Base-by-base conservation (phyloP, 2,113 vertebrate genomes). In the Percopsis transmontana region DNA sequence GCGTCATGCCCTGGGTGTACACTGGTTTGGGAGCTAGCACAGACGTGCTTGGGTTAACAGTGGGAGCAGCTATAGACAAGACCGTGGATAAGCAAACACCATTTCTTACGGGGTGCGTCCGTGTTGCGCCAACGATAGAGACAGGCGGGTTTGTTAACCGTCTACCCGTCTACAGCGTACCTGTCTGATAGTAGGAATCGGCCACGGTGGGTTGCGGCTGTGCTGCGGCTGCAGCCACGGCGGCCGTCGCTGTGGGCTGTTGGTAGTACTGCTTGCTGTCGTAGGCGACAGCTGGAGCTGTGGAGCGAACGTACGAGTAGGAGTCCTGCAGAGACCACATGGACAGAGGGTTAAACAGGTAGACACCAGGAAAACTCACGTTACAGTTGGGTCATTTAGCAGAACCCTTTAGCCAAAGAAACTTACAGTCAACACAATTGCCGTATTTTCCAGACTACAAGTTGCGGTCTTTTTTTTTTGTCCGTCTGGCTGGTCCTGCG, bases 231-330 rank as follows among this genome's bases (percentile, higher is more conserved):
- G 96, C 95, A 13, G 95, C 96, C 0, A 93, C 94, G 0, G 95
- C 93, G 0, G 95, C 94, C 0, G 96, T 94, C 0, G 94, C 96
- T 10, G 92, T 91, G 47, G 97, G 95, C 10, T 99, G 97, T 64
- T 98, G 97, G 66, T 99, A 99, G 87, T 99, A 99, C 59, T 98
- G 96, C 72, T 99, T 99, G 82, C 93, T 97, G 84, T 99, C 96
- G 1, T 99, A 99, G 11, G 95, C 93, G 19, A 99, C 95, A 60
- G 95, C 95, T 1, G 96, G 93, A 56, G 97, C 97, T 0, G 96
- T 96, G 20, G 97, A 98, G 12, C 97, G 92, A 41, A 98, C 96
- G 0, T 98, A 99, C 0, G 97, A 97, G 78, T 99, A 99, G 0
- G 97, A 92, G 65, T 99, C 97, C 97, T 99, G 85, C 53, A 89